Evolutionary conservation across 1,140 invertebrate genomes (phyloP), one percentile per base, ranked within the genome.

Genomic region (Littorina saxatilis): DNA sequence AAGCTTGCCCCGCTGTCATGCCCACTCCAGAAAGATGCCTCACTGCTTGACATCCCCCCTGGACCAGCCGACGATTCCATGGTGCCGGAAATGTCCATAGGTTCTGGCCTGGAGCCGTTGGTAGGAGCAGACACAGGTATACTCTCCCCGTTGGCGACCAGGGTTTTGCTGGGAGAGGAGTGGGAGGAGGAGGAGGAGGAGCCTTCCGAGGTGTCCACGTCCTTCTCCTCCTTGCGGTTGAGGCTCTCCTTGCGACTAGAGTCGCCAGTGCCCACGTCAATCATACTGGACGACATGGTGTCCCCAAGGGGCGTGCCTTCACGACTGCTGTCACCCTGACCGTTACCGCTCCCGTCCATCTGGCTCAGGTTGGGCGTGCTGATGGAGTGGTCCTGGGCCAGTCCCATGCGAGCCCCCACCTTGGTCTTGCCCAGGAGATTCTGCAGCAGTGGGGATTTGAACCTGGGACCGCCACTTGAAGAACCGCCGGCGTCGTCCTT

Each of bases 391-490:
- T 78, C 76, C 58, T 78, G 76, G 15, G 84, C 84, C 70, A 84
- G 43, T 55, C 79, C 81, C 47, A 84, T 83, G 63, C 85, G 75
- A 52, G 82, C 84, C 50, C 82, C 80, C 43, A 82, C 82, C 43
- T 84, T 84, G 29, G 84, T 86, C 76, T 88, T 89, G 39, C 87
- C 87, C 58, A 90, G 82, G 0, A 88, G 68, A 50, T 86, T 88
- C 37, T 88, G 87, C 50, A 88, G 76, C n/a, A 88, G 79, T 13
- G 87, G 84, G 32, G 87, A 88, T 73, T 88, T 88, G 77, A 88
- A 88, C 74, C 87, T 85, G 20, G 87, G 83, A 17, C 70, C 75
- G 2, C 80, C 82, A 2, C 61, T 50, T 11, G 77, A 39, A 0
- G 80, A 35, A 27, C 61, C 47, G 47, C 82, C 80, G n/a, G 86